Percentiles rank a stretch among this genome's conserved stretches.
Evolutionary conservation across 2,888 invertebrate genomes (phyloP).

Genomic region (Melieria omissa): DNA sequence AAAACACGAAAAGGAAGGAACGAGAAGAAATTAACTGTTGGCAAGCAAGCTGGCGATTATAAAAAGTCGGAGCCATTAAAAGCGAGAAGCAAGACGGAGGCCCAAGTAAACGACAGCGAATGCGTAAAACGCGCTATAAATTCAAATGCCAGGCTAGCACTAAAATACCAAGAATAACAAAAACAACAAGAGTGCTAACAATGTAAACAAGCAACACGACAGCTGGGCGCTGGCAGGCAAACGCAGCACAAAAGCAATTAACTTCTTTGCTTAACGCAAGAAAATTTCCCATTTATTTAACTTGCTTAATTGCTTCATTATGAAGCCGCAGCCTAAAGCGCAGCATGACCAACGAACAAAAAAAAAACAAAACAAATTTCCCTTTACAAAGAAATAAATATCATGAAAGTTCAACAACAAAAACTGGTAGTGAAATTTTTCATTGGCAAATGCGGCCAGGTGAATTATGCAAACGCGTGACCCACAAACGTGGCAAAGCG

Average conservation of each 20-base stretch:
- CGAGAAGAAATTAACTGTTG: background rate
- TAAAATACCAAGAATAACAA: background rate
- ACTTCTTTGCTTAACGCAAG: slow-evolving; percentile 14
- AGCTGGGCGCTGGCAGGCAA: background rate
- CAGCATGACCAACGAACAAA: background rate
- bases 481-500: background rate
- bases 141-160: background rate
- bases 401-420: background rate
- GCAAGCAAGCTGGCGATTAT: background rate
- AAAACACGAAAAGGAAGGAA: background rate
- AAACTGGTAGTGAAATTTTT: background rate
- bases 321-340: slow-evolving; percentile 7
- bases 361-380: background rate
- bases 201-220: background rate
- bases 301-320: slow-evolving; percentile 34
- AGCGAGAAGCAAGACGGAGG: background rate
- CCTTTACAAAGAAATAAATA: background rate
- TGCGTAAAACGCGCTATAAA: background rate
- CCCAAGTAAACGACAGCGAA: background rate
- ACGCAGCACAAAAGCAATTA: slow-evolving; percentile 29
- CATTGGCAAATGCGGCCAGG: too few species aligned
- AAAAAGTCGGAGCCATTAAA: background rate
- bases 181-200: slow-evolving; percentile 13
- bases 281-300: slow-evolving; percentile 28
- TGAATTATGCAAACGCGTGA: background rate